Conservation (phyloP, 92 coral and sea anemone genomes). For the Pocillopora meandrina region DNA sequence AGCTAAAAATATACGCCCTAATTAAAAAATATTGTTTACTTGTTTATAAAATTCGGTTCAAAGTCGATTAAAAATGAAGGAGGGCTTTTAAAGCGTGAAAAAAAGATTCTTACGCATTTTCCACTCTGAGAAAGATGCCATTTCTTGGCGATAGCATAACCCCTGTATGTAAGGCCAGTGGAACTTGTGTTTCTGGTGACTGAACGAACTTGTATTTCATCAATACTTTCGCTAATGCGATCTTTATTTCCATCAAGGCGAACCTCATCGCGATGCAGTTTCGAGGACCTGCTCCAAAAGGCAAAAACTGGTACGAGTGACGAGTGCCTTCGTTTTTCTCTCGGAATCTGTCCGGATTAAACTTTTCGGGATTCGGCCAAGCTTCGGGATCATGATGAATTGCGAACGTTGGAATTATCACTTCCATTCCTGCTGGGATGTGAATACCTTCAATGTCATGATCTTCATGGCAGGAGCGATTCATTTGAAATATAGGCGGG, state of each 20-base stretch:
- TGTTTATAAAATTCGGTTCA: no score
- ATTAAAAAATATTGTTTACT: no score
- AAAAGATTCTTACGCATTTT: background rate
- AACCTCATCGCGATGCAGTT: slow-evolving; percentile 60
- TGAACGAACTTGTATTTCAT: slow-evolving; percentile 53
- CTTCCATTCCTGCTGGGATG: slow-evolving; percentile 59
- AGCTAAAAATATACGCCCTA: no score
- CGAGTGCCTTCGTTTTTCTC: slow-evolving; percentile 47
- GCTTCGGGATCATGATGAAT: slow-evolving; percentile 66
- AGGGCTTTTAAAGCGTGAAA: background rate
- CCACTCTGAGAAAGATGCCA: slow-evolving; percentile 49
- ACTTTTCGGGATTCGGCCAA: slow-evolving; percentile 66
- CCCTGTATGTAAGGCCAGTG: slow-evolving; percentile 40
- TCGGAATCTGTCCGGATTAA: slow-evolving; percentile 75
- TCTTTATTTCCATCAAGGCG: slow-evolving; percentile 53
- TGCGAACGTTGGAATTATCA: slow-evolving; percentile 44
- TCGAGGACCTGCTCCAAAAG: slow-evolving; percentile 66
- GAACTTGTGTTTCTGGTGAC: slow-evolving; percentile 62
- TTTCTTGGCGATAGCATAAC: slow-evolving; percentile 41
- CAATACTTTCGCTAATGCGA: slow-evolving; percentile 50
- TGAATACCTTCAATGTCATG: slow-evolving; percentile 49
- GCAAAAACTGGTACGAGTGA: slow-evolving; percentile 62
- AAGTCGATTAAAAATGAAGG: no score
- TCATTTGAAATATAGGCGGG: slow-evolving; percentile 49
- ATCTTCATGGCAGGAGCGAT: slow-evolving; percentile 48